Evolutionary conservation across 92 coral and sea anemone species (phyloP), one percentile per base, ranked within the genome.

Genomic region (Muricea muricata): DNA sequence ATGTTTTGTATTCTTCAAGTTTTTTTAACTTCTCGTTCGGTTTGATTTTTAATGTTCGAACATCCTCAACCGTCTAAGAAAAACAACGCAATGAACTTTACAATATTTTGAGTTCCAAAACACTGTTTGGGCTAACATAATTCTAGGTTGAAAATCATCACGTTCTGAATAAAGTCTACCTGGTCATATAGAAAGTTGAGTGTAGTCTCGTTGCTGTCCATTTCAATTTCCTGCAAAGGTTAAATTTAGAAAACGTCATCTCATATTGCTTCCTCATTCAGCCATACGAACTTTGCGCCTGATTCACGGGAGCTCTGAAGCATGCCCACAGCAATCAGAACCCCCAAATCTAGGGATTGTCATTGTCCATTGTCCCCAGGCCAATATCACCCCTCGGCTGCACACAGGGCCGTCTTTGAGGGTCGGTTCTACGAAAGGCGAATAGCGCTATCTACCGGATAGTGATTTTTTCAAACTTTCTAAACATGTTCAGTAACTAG

Each of bases 61-160:
- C 48, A 73, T 96, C 99, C 37, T 93, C 94, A 0, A 92, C 93
- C 9, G 99, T 98, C 99, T 96, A n/a, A 29, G 9, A 81, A 55
- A 45, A 66, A 68, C 24, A 12, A 68, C 26, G 45, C 6, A 68
- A 18, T 32, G 18, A n/a, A n/a, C n/a, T n/a, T n/a, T n/a, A n/a
- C n/a, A n/a, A n/a, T n/a, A n/a, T n/a, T n/a, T n/a, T n/a, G n/a
- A n/a, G n/a, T n/a, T n/a, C n/a, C n/a, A n/a, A n/a, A n/a, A n/a
- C n/a, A n/a, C n/a, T n/a, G n/a, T n/a, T n/a, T n/a, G n/a, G n/a
- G n/a, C n/a, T n/a, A n/a, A n/a, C n/a, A n/a, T n/a, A n/a, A n/a
- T n/a, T n/a, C n/a, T n/a, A n/a, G n/a, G n/a, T n/a, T n/a, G n/a
- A n/a, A n/a, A n/a, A n/a, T n/a, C n/a, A n/a, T n/a, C n/a, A n/a